Conservation (phyloP, 1,140 invertebrate species). For the Platyscapa corneri region DNA sequence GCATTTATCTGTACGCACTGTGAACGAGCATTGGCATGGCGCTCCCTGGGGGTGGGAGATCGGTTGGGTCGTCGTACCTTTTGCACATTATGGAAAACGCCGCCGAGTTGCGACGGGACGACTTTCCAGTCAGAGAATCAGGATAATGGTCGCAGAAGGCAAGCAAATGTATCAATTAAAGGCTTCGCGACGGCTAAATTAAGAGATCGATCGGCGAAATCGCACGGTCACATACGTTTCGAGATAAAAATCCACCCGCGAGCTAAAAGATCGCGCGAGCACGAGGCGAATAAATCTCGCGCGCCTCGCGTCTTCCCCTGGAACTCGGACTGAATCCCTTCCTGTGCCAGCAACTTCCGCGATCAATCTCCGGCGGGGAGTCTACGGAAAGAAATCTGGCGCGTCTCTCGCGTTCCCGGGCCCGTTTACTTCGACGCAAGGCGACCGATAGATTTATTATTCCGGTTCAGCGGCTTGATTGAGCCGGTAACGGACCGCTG, state of each 20-base stretch:
- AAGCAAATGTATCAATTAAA: constrained; percentile 7
- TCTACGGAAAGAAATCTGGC: background rate
- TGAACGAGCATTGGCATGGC: background rate
- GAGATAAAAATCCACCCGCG: background rate
- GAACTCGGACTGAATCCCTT: background rate
- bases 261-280: constrained; percentile 22
- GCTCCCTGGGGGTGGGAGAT: too few species aligned
- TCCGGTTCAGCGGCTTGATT: background rate
- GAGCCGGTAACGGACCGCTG: constrained; percentile 1
- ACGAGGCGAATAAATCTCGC: constrained; percentile 18
- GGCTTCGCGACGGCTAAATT: background rate
- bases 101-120: background rate
- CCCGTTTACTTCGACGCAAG: background rate
- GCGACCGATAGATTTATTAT: constrained; percentile 22
- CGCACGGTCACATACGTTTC: background rate
- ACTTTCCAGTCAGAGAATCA: too few species aligned
- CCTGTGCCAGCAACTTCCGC: constrained; percentile 19
- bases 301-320: background rate
- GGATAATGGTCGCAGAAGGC: too few species aligned
- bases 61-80: too few species aligned
- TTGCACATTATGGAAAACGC: background rate
- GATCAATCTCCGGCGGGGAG: constrained; percentile 20
- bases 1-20: background rate
- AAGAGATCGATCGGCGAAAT: constrained; percentile 28
- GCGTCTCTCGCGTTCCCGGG: too few species aligned